Conservation (phyloP, 2,888 invertebrate species). For the Spicauda simplicius region DNA sequence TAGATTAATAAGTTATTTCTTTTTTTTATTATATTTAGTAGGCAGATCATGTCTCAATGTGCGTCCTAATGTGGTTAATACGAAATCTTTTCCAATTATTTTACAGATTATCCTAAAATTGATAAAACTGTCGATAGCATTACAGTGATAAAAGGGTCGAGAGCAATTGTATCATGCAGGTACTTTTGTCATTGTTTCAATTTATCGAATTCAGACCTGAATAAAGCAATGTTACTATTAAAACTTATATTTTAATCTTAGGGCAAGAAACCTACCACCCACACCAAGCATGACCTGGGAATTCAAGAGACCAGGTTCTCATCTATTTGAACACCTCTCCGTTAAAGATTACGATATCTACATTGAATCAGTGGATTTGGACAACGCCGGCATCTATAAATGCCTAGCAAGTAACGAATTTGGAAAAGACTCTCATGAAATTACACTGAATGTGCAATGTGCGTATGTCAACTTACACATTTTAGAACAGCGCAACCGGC, state of each 20-base stretch:
- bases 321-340: neutral
- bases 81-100: neutral
- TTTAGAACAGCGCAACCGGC: too few species aligned
- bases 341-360: neutral
- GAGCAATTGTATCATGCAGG: neutral
- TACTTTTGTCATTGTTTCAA: neutral
- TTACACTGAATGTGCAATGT: conserved; percentile 50
- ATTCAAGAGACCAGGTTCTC: neutral
- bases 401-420: conserved; percentile 51
- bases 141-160: neutral
- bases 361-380: neutral
- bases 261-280: neutral
- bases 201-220: too few species aligned
- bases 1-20: too few species aligned
- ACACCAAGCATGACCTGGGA: neutral
- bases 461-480: too few species aligned
- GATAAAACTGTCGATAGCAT: neutral
- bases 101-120: neutral
- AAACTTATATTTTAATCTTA: neutral
- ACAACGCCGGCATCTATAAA: conserved; percentile 42
- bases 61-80: too few species aligned
- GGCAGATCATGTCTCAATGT: too few species aligned
- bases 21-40: too few species aligned
- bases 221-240: too few species aligned
- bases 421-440: conserved; percentile 47